phyloP scores from a whole-genome alignment of 92 coral and sea anemone species.

The Porites divaricata region DNA sequence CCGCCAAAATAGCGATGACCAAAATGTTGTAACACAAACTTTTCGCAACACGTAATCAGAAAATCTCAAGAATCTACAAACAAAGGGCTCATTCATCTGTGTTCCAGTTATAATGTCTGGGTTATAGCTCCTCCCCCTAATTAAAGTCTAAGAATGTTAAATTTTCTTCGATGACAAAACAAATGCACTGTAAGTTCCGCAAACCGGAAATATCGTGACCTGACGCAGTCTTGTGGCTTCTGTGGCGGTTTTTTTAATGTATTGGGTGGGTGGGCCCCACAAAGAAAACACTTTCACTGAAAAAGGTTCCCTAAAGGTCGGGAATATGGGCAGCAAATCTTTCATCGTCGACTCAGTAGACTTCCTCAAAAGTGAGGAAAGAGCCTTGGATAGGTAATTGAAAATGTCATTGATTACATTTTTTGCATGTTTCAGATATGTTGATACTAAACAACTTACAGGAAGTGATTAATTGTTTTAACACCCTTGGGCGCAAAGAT shows the following conservation, averaged over 20 bases:
- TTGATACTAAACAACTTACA: neutral
- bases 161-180: constrained; percentile 39
- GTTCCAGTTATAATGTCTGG: neutral
- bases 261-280: neutral
- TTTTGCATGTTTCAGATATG: neutral
- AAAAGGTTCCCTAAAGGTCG: neutral
- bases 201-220: constrained; percentile 48
- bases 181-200: constrained; percentile 35
- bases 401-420: too few species aligned
- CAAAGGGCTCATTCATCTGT: constrained; percentile 23
- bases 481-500: neutral
- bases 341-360: neutral
- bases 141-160: constrained; percentile 14
- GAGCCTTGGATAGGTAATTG: neutral
- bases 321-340: neutral
- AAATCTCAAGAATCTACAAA: constrained; percentile 26
- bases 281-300: neutral
- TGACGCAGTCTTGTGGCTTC: neutral
- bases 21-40: neutral
- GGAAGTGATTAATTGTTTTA: constrained; percentile 20
- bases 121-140: neutral
- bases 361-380: neutral
- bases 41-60: constrained; percentile 30
- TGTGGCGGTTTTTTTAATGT: neutral
- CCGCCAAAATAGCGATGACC: constrained; percentile 22